Conservation (phyloP, 2,888 invertebrate genomes). For the Chymomyza caudatula region DNA sequence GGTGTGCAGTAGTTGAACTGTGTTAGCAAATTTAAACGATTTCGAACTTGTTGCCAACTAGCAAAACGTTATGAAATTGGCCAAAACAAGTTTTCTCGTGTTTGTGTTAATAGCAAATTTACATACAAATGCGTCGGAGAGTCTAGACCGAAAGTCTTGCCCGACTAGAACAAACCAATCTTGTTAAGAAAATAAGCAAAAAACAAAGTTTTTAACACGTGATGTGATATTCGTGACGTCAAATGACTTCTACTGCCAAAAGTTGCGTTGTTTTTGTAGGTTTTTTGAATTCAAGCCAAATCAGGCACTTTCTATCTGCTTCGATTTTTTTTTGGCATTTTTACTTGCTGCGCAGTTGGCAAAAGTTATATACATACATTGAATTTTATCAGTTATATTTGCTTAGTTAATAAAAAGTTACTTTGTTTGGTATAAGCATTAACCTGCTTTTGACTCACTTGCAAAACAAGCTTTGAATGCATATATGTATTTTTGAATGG, state of each 20-base stretch:
- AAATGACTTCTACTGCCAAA: no score
- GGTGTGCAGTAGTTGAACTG: slow-evolving; percentile 20
- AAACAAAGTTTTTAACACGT: not conserved
- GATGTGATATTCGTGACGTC: not conserved
- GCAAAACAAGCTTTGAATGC: not conserved
- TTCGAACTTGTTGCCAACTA: slow-evolving; percentile 44
- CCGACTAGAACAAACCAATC: slow-evolving; percentile 10
- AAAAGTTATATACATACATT: no score
- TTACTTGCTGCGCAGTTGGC: not conserved
- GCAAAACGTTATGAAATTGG: slow-evolving; percentile 25
- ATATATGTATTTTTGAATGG: not conserved
- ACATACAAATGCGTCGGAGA: slow-evolving; percentile 12
- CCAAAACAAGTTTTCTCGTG: slow-evolving; percentile 13
- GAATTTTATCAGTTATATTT: not conserved
- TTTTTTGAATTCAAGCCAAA: not conserved
- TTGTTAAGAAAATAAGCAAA: not conserved
- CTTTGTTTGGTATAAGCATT: not conserved
- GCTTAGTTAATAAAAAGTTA: not conserved
- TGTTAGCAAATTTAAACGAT: slow-evolving; percentile 22
- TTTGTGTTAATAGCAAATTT: slow-evolving; percentile 24
- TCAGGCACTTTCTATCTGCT: not conserved
- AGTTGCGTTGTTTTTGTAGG: no score
- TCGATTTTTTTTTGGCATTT: not conserved
- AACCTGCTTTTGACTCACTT: not conserved
- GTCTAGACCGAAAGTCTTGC: slow-evolving; percentile 21